phyloP scores from a whole-genome alignment of 2,797 vertebrate genomes.

The Siniperca scherzeri region DNA sequence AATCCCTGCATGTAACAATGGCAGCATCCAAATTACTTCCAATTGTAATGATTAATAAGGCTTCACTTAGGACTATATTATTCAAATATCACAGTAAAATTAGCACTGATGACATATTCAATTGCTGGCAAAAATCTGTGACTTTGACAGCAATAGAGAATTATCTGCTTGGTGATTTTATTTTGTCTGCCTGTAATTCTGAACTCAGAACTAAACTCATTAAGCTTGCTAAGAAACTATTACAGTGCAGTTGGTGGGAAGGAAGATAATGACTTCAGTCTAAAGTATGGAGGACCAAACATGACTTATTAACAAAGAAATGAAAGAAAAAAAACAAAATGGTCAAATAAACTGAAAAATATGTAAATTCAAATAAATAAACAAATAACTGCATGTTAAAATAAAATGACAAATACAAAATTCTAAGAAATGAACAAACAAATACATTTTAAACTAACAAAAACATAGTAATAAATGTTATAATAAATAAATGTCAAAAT shows the following conservation, averaged over 20 bases:
- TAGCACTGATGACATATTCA: constrained; percentile 52
- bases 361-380: not conserved
- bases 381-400: not conserved
- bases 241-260: constrained; percentile 6
- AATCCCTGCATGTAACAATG: constrained; percentile 30
- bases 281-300: not conserved
- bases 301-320: not conserved
- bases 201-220: constrained; percentile 18
- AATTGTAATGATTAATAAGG: constrained; percentile 54
- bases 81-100: constrained; percentile 50
- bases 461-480: not conserved
- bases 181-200: constrained; percentile 13
- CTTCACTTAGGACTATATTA: constrained; percentile 44
- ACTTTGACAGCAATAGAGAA: constrained; percentile 6
- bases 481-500: not conserved
- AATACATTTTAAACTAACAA: not conserved
- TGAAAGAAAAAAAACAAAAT: not conserved
- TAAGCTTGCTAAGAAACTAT: constrained; percentile 16
- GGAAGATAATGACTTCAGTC: constrained; percentile 14
- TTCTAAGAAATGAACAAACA: not conserved
- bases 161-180: constrained; percentile 13
- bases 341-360: not conserved
- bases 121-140: constrained; percentile 12
- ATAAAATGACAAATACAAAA: not conserved
- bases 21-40: constrained; percentile 33